phyloP scores from a whole-genome alignment of 2,888 invertebrate genomes.

The Caenorhabditis drosophilae region DNA sequence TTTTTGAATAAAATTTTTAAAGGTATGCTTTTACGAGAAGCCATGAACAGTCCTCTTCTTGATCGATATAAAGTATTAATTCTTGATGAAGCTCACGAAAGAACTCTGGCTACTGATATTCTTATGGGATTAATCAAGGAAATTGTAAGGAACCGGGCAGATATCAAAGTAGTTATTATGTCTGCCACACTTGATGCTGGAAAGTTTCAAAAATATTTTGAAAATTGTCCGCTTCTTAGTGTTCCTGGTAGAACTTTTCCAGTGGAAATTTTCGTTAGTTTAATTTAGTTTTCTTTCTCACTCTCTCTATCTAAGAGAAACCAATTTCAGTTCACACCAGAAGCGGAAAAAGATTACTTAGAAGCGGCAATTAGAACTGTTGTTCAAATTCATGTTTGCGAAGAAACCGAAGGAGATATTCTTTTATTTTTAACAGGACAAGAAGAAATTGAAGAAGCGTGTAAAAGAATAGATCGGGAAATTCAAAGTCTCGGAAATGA shows the following conservation, averaged over 20 bases:
- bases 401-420: conserved; percentile 80
- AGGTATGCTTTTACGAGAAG: conserved; percentile 96
- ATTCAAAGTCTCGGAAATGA: conserved; percentile 87
- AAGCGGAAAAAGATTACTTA: conserved; percentile 94
- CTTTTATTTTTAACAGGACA: conserved; percentile 85
- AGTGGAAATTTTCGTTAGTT: conserved; percentile 84
- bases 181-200: conserved; percentile 98
- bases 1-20: too few species aligned
- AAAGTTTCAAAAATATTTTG: conserved; percentile 97
- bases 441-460: conserved; percentile 97
- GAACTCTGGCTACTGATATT: conserved; percentile 96
- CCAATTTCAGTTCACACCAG: conserved; percentile 82
- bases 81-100: conserved; percentile 97
- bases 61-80: conserved; percentile 93
- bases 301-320: not conserved
- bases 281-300: not conserved
- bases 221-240: conserved; percentile 95
- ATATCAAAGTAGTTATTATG: conserved; percentile 97
- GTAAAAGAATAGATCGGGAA: conserved; percentile 93
- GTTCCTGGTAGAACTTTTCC: conserved; percentile 95
- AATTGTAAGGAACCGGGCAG: conserved; percentile 87
- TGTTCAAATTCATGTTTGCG: conserved; percentile 88
- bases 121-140: conserved; percentile 92
- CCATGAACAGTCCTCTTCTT: conserved; percentile 97
- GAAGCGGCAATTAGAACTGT: conserved; percentile 98